Evolutionary conservation across 2,797 vertebrate genomes (phyloP).

Genomic region (Cryptoprocta ferox): DNA sequence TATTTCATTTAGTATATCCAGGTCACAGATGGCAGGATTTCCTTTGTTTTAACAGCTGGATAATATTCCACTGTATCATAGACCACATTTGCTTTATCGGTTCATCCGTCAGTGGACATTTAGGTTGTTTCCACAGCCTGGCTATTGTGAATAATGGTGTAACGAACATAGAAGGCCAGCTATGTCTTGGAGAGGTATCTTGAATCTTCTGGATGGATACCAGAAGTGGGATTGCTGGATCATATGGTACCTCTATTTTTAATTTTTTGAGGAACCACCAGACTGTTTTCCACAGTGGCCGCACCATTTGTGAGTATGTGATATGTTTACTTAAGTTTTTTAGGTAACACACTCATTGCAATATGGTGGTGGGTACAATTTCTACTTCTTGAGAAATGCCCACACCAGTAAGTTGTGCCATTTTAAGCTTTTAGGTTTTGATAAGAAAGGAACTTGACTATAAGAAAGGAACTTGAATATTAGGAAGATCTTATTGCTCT

Average conservation of each 20-base stretch:
- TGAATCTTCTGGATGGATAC: neutral
- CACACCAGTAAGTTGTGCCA: neutral
- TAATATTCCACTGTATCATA: too few relatives aligned
- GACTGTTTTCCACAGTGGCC: neutral
- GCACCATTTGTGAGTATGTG: slow-evolving; percentile 24
- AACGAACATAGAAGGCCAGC: neutral
- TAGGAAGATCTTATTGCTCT: slow-evolving; percentile 26
- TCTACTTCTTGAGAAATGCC: neutral
- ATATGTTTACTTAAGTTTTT: slow-evolving; percentile 16
- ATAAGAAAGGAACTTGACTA: neutral
- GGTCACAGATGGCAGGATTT: neutral
- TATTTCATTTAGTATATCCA: neutral
- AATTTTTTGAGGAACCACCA: neutral
- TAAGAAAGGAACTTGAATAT: slow-evolving; percentile 20
- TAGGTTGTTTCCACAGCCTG: neutral
- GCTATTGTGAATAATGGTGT: neutral
- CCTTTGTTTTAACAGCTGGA: neutral
- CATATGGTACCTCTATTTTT: neutral
- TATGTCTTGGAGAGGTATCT: neutral
- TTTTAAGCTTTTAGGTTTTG: slow-evolving; percentile 7
- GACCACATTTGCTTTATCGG: neutral
- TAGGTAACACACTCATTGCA: neutral
- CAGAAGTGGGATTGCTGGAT: neutral
- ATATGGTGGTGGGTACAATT: neutral
- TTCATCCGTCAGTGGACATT: neutral